Conservation (phyloP, 2,888 invertebrate species). For the Tenthredo amoena region DNA sequence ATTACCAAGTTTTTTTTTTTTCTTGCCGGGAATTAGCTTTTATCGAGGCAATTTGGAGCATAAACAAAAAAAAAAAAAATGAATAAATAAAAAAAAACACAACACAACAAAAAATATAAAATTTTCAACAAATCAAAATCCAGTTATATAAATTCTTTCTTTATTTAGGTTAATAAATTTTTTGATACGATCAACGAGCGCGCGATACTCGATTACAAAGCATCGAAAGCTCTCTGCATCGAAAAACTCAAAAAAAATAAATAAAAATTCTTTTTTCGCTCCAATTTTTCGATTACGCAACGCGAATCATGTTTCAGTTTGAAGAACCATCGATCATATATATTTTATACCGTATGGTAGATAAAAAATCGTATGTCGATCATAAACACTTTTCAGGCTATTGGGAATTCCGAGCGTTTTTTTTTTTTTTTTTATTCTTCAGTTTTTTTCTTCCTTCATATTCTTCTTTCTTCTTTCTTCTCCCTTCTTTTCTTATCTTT, state of each 20-base stretch:
- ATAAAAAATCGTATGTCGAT: background rate
- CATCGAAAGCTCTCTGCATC: background rate
- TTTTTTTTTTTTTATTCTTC: background rate
- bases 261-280: background rate
- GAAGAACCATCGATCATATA: constrained; percentile 8
- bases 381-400: background rate
- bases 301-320: background rate
- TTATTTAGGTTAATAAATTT: background rate
- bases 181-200: background rate
- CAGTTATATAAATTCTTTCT: background rate
- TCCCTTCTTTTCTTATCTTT: background rate
- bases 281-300: background rate
- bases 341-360: background rate
- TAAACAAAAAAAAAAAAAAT: background rate
- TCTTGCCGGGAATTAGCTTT: background rate
- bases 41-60: background rate
- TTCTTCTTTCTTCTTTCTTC: background rate
- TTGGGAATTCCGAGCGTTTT: background rate
- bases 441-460: background rate
- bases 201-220: background rate
- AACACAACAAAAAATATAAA: too few species aligned
- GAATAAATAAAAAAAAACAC: too few species aligned
- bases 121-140: background rate
- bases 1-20: background rate
- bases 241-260: background rate